Percentiles rank a stretch among this genome's conserved stretches.
phyloP scores from a whole-genome alignment of 1,140 invertebrate species.

The Lepidurus arcticus region DNA sequence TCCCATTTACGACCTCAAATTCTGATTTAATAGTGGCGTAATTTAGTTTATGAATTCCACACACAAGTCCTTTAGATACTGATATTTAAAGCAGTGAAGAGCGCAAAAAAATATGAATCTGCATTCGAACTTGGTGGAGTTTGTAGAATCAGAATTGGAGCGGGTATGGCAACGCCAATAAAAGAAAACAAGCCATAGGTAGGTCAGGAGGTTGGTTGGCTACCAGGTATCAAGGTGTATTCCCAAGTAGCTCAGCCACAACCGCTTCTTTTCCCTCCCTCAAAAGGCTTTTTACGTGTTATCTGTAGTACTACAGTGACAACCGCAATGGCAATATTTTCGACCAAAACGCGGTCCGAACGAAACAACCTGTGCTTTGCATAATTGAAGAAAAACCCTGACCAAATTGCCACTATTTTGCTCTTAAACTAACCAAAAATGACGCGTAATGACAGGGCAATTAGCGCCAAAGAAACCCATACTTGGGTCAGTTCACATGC shows the following conservation, averaged over 20 bases:
- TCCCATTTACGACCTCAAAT: too few relatives aligned
- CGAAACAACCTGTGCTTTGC: not conserved
- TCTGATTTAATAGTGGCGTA: too few relatives aligned
- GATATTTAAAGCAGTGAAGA: too few relatives aligned
- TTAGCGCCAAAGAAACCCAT: too few relatives aligned
- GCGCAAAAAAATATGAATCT: too few relatives aligned
- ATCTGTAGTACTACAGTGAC: not conserved
- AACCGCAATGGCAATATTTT: not conserved
- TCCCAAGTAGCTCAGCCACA: constrained; percentile 20
- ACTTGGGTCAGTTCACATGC: too few relatives aligned
- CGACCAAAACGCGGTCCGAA: not conserved
- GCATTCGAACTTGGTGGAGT: too few relatives aligned
- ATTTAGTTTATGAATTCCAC: too few relatives aligned
- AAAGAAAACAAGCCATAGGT: constrained; percentile 19
- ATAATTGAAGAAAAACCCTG: not conserved
- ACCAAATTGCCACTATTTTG: not conserved
- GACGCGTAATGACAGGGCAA: too few relatives aligned
- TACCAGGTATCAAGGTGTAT: not conserved
- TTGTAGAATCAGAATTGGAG: not conserved
- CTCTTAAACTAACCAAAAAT: too few relatives aligned
- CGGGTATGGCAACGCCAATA: not conserved
- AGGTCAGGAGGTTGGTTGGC: constrained; percentile 17
- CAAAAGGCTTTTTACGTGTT: not conserved
- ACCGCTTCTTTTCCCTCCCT: not conserved
- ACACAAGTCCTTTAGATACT: too few relatives aligned